Evolutionary conservation across 2,113 vertebrate genomes (phyloP).

Genomic region (Mus spicilegus): DNA sequence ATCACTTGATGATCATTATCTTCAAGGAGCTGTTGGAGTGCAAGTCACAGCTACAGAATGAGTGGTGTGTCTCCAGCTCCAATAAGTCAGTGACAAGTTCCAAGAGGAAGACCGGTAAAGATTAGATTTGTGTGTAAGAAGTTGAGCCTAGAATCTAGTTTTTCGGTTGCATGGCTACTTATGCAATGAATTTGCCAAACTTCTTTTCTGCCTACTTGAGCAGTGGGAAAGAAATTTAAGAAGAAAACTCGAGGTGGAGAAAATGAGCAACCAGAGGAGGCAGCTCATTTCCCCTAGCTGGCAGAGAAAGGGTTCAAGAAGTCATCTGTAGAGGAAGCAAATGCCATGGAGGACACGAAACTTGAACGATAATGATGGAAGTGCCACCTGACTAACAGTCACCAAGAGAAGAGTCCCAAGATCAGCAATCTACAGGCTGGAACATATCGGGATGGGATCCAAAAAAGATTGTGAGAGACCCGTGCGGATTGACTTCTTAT

Average conservation of each 20-base stretch:
- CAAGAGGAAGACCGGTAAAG: background rate
- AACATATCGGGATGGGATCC: background rate
- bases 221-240: background rate
- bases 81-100: background rate
- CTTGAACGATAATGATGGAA: background rate
- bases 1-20: background rate
- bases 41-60: background rate
- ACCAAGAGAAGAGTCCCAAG: background rate
- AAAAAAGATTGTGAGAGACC: background rate
- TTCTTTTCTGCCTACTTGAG: background rate
- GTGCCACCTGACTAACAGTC: background rate
- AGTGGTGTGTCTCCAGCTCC: background rate
- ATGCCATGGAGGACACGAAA: background rate
- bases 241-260: background rate
- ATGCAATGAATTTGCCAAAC: background rate
- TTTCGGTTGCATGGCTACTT: constrained; percentile 28
- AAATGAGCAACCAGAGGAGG: background rate
- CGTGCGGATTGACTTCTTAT: background rate
- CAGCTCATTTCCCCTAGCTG: background rate
- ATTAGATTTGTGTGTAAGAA: constrained; percentile 2
- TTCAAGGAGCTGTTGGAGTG: background rate
- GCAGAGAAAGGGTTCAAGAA: background rate
- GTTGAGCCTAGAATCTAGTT: constrained; percentile 25
- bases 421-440: background rate
- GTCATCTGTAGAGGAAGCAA: background rate